phyloP scores from a whole-genome alignment of 2,113 vertebrate genomes.

The Pseudolaguvia tuberculata region DNA sequence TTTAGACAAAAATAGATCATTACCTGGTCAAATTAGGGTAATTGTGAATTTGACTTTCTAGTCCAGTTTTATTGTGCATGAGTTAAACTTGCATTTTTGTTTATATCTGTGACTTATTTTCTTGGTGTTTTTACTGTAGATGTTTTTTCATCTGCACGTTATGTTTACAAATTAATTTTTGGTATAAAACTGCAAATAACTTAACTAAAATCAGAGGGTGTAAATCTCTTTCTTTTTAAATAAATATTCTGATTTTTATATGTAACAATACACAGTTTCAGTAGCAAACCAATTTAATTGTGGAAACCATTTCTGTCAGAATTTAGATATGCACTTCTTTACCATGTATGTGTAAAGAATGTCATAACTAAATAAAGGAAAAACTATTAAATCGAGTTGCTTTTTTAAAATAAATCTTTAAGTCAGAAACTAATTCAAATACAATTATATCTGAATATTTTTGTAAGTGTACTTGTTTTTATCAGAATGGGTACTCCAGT shows the following conservation, averaged over 20 bases:
- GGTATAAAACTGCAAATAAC: not conserved
- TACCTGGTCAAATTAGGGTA: not conserved
- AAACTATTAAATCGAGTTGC: not conserved
- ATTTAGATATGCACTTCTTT: conserved; percentile 2
- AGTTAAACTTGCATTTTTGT: not conserved
- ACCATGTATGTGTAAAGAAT: conserved; percentile 5
- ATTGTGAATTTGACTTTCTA: not conserved
- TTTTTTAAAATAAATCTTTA: too few species aligned
- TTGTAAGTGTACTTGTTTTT: too few species aligned
- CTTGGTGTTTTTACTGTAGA: not conserved
- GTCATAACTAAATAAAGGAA: conserved; percentile 1
- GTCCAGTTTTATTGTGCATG: not conserved
- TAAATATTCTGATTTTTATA: conserved; percentile 9
- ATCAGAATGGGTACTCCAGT: too few species aligned
- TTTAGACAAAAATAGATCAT: not conserved
- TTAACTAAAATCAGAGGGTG: conserved; percentile 4
- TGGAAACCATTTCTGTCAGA: not conserved
- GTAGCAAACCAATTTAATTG: not conserved
- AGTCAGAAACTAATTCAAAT: too few species aligned
- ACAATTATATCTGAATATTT: too few species aligned
- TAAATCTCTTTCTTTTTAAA: not conserved
- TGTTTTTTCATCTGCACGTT: conserved; percentile 8
- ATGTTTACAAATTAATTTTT: conserved; percentile 5
- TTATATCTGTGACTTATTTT: not conserved
- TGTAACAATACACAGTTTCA: conserved; percentile 4